phyloP scores from a whole-genome alignment of 2,888 invertebrate species.

The Synanthedon formicaeformis region DNA sequence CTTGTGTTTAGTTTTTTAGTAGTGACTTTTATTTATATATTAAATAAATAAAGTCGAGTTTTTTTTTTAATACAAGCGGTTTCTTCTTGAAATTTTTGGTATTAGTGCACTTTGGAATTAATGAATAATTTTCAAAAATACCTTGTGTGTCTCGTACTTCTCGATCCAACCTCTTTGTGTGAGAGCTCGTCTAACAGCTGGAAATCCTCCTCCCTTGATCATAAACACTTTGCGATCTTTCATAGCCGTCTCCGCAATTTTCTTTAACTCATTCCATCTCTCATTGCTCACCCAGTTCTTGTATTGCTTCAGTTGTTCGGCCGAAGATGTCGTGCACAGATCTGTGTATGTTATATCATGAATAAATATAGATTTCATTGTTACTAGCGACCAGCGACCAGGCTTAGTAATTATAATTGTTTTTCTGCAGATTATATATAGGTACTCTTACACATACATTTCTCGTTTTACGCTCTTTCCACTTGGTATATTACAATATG shows the following conservation, averaged over 20 bases:
- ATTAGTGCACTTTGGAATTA: not conserved
- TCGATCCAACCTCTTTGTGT: constrained; percentile 80
- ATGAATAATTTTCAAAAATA: constrained; percentile 12
- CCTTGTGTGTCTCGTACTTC: constrained; percentile 70
- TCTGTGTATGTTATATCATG: not conserved
- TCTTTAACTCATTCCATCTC: constrained; percentile 73
- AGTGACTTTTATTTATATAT: too few relatives aligned
- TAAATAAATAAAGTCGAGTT: too few relatives aligned
- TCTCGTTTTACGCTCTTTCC: too few relatives aligned
- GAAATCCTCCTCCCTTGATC: constrained; percentile 79
- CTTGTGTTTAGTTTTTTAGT: too few relatives aligned
- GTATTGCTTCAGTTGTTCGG: constrained; percentile 56
- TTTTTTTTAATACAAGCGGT: too few relatives aligned
- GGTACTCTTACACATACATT: too few relatives aligned
- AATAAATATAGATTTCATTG: not conserved
- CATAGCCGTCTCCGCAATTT: constrained; percentile 74
- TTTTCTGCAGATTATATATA: too few relatives aligned
- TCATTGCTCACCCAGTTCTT: constrained; percentile 74
- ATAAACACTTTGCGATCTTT: constrained; percentile 76
- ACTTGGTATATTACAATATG: too few relatives aligned
- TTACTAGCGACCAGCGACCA: too few relatives aligned
- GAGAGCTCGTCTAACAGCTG: constrained; percentile 77
- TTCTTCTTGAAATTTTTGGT: too few relatives aligned
- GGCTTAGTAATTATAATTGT: too few relatives aligned
- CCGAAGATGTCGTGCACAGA: constrained; percentile 26